Percentiles rank a stretch among this genome's conserved stretches.
Evolutionary conservation across 2,113 vertebrate species (phyloP).

Genomic region (Cnemophilus loriae): DNA sequence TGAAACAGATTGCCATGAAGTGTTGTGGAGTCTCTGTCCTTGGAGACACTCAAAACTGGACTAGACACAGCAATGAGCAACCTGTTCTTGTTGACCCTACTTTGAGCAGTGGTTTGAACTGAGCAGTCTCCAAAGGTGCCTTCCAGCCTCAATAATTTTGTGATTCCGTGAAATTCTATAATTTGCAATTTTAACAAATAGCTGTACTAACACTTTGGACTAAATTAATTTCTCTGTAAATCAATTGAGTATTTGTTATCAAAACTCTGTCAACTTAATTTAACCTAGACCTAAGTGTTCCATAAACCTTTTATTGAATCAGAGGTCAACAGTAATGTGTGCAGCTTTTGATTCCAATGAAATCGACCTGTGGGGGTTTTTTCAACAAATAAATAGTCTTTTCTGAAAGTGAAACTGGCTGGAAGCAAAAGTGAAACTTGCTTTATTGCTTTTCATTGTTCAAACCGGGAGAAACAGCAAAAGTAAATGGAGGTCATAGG

Average conservation of each 20-base stretch:
- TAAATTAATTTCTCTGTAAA: constrained; percentile 35
- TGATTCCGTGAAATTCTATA: neutral
- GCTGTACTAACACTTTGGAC: neutral
- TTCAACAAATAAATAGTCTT: neutral
- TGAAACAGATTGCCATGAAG: neutral
- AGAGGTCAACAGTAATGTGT: neutral
- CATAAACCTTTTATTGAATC: constrained; percentile 32
- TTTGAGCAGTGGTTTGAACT: neutral
- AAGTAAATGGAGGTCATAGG: neutral
- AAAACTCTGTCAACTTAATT: constrained; percentile 22
- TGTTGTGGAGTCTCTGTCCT: neutral
- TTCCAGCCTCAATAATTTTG: neutral
- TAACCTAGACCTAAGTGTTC: neutral
- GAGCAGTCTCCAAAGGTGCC: neutral
- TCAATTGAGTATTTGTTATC: constrained; percentile 5
- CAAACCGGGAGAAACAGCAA: neutral
- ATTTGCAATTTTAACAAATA: constrained; percentile 7
- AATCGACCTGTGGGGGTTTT: neutral
- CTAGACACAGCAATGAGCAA: neutral
- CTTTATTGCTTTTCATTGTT: constrained; percentile 25
- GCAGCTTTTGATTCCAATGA: constrained; percentile 14
- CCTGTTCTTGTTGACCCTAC: neutral
- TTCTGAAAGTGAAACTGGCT: constrained; percentile 20
- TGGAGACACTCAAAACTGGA: neutral
- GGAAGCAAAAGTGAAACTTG: constrained; percentile 24